phyloP scores from a whole-genome alignment of 2,797 vertebrate species.

The Neosalanx taihuensis region DNA sequence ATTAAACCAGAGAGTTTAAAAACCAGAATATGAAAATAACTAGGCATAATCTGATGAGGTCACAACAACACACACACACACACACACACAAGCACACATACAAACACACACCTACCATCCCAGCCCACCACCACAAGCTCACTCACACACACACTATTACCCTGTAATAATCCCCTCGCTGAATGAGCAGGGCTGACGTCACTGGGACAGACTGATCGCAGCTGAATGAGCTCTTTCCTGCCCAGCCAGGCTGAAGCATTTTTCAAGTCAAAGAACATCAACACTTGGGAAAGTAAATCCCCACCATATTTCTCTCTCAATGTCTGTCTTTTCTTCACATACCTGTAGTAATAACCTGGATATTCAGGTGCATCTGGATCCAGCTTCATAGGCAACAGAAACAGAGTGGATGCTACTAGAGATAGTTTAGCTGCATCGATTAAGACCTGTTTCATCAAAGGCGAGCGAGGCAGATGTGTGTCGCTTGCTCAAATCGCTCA shows the following conservation, averaged over 20 bases:
- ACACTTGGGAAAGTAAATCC: conserved; percentile 61
- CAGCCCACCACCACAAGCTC: background rate
- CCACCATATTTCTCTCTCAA: conserved; percentile 30
- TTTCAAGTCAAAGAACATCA: conserved; percentile 52
- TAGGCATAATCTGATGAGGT: no score
- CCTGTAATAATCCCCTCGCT: conserved; percentile 53
- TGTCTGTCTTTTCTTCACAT: conserved; percentile 24
- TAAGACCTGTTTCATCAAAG: conserved; percentile 36
- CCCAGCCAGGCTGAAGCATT: conserved; percentile 68
- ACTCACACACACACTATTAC: background rate
- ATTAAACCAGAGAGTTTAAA: no score
- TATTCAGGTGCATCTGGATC: conserved; percentile 1
- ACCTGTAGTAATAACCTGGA: conserved; percentile 11
- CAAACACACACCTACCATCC: no score
- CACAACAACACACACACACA: conserved; percentile 3
- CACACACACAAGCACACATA: background rate
- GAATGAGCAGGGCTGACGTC: conserved; percentile 63
- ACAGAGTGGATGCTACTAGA: background rate
- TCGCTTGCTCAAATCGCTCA: conserved; percentile 39
- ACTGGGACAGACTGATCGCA: conserved; percentile 67
- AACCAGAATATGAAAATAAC: no score
- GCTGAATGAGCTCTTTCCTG: conserved; percentile 71
- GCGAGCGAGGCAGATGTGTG: conserved; percentile 37
- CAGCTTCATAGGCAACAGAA: background rate
- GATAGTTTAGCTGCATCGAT: conserved; percentile 42